Evolutionary conservation across 2,797 vertebrate species (phyloP).

Genomic region (Brachyalestes nurse): DNA sequence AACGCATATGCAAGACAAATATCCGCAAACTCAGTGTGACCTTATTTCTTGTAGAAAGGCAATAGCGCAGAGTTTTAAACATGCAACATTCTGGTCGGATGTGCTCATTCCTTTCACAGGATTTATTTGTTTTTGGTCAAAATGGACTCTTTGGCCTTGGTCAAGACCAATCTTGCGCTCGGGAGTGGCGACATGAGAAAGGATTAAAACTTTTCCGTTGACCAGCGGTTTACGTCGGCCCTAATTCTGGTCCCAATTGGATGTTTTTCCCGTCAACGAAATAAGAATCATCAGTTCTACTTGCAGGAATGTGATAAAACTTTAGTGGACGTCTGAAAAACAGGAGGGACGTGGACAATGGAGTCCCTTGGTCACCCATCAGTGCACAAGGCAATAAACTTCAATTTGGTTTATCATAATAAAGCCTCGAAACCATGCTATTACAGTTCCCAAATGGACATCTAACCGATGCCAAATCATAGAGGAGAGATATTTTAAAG

Average conservation of each 20-base stretch:
- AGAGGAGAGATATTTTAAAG: slow-evolving; percentile 71
- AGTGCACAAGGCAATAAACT: slow-evolving; percentile 65
- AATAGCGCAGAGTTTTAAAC: slow-evolving; percentile 57
- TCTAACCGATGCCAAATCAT: slow-evolving; percentile 68
- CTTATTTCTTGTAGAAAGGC: slow-evolving; percentile 29
- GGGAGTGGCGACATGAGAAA: slow-evolving; percentile 70
- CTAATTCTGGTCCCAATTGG: slow-evolving; percentile 79
- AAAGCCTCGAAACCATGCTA: slow-evolving; percentile 59
- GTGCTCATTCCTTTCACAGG: slow-evolving; percentile 68
- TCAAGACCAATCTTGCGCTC: slow-evolving; percentile 69
- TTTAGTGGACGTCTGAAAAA: slow-evolving; percentile 59
- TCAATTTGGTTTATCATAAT: slow-evolving; percentile 69
- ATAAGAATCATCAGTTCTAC: slow-evolving; percentile 73
- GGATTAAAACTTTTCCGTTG: slow-evolving; percentile 77
- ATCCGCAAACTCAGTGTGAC: slow-evolving; percentile 3
- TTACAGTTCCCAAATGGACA: slow-evolving; percentile 70
- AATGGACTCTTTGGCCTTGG: slow-evolving; percentile 72
- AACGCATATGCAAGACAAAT: not conserved
- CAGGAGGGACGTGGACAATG: slow-evolving; percentile 67
- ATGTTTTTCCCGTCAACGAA: slow-evolving; percentile 78
- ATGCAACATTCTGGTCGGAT: slow-evolving; percentile 58
- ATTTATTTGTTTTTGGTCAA: slow-evolving; percentile 81
- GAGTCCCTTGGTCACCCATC: slow-evolving; percentile 60
- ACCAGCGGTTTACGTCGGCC: slow-evolving; percentile 77
- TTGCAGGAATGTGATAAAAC: slow-evolving; percentile 77